Conservation (phyloP, 2,888 invertebrate species). For the Zhuqinia jingwanae region DNA sequence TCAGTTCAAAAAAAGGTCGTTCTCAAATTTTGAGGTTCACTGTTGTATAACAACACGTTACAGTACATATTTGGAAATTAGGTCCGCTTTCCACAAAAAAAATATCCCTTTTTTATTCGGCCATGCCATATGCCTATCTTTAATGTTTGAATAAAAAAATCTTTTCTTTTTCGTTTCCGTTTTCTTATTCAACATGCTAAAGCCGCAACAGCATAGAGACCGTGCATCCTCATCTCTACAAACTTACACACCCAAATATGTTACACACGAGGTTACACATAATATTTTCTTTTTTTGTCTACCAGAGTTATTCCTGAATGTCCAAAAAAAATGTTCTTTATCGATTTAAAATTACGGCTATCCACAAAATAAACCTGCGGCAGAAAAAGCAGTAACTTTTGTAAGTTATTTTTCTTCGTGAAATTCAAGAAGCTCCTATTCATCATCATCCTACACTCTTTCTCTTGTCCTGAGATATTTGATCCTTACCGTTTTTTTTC, state of each 20-base stretch:
- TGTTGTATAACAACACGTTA: no score
- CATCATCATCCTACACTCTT: neutral
- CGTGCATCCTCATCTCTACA: neutral
- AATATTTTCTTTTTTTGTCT: constrained; percentile 11
- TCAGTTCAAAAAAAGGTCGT: no score
- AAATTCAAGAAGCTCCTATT: constrained; percentile 14
- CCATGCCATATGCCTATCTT: no score
- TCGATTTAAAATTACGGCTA: constrained; percentile 68
- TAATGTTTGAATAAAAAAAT: no score
- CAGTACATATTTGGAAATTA: no score
- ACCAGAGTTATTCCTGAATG: neutral
- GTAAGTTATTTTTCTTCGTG: neutral
- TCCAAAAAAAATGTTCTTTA: constrained; percentile 45
- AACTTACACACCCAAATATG: neutral
- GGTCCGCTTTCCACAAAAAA: no score
- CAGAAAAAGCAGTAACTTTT: constrained; percentile 39
- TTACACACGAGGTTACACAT: no score
- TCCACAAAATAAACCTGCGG: constrained; percentile 51
- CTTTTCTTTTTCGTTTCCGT: neutral
- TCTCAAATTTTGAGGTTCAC: no score
- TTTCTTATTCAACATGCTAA: constrained; percentile 1
- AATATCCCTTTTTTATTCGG: no score
- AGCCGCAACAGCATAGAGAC: neutral
- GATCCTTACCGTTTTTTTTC: neutral
- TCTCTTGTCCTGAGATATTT: constrained; percentile 4